These are phyloP conservation scores for Chaitophorus viminalis DNA, from an alignment of 2,888 invertebrate genomes.

Conservation along the genomic window DNA sequence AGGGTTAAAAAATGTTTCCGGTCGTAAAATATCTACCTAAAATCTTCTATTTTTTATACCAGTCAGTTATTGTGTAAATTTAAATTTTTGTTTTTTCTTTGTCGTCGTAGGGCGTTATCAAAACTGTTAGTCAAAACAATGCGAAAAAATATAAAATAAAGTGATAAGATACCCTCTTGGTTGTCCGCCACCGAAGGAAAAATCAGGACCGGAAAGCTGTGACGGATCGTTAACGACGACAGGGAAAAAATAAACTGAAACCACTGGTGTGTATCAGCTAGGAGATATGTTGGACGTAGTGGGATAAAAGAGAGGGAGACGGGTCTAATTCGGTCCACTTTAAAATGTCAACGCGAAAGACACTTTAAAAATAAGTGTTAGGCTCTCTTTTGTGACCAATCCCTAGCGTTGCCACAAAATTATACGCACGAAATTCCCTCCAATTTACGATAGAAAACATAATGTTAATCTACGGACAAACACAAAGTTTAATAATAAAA, in stretches of 20 bases:
- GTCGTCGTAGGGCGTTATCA: conserved; percentile 22
- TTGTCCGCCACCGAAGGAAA: background rate
- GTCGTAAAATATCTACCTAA: conserved; percentile 32
- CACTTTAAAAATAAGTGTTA: conserved; percentile 58
- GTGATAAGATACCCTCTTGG: background rate
- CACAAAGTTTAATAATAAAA: background rate
- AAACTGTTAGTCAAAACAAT: conserved; percentile 20
- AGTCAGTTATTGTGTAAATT: conserved; percentile 29
- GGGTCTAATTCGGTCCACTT: conserved; percentile 52
- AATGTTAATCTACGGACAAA: background rate
- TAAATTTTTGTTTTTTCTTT: conserved; percentile 21
- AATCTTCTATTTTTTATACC: conserved; percentile 21
- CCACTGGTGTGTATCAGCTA: background rate
- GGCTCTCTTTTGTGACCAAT: conserved; percentile 20
- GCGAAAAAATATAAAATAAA: conserved; percentile 9
- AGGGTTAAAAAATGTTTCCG: conserved; percentile 46
- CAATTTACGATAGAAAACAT: background rate
- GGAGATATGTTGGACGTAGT: background rate
- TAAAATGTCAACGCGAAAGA: conserved; percentile 54
- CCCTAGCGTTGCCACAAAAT: background rate
- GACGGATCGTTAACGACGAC: conserved; percentile 29
- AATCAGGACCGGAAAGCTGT: conserved; percentile 1
- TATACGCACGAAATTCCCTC: background rate
- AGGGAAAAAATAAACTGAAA: conserved; percentile 19
- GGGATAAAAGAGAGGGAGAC: conserved; percentile 20